Percentiles rank a stretch among this genome's conserved stretches.
Evolutionary conservation across 64 coral and sea anemone genomes (phyloP).

Genomic region (Porites lutea): DNA sequence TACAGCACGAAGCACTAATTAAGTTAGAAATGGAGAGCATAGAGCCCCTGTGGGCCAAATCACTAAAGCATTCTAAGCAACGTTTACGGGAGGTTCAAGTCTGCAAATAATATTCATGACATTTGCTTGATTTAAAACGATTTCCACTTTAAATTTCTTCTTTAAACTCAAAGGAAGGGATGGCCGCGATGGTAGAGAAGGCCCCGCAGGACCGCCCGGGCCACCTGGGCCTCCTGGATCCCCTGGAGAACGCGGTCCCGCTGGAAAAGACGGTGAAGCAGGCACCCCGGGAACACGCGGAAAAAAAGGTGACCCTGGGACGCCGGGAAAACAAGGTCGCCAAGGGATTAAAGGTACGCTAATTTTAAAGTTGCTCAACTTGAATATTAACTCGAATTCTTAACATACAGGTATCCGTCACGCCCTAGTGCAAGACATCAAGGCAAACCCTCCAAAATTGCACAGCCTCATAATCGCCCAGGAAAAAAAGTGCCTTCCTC

Average conservation of each 20-base stretch:
- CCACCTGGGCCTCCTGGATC: background rate
- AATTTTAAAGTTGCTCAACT: no score
- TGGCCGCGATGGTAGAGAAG: constrained; percentile 13
- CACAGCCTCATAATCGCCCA: background rate
- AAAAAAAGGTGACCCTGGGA: background rate
- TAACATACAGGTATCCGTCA: no score
- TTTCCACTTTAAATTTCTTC: no score
- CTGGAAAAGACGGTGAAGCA: background rate
- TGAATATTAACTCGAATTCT: no score
- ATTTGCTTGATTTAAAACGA: background rate
- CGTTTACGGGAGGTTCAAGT: no score
- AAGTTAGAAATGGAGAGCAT: no score
- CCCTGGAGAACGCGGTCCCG: background rate
- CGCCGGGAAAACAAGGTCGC: background rate
- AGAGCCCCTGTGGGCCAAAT: no score
- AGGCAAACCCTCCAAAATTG: background rate
- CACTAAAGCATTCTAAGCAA: no score
- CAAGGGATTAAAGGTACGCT: constrained; percentile 6
- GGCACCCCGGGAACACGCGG: background rate
- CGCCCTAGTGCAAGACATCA: no score
- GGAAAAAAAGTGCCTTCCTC: no score
- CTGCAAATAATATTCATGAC: no score
- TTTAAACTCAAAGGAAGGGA: background rate
- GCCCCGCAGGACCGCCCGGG: background rate
- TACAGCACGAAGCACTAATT: no score